These are phyloP conservation scores for Cheracebus regulus DNA, from an alignment of 2,797 vertebrate species.

Conservation along the genomic window DNA sequence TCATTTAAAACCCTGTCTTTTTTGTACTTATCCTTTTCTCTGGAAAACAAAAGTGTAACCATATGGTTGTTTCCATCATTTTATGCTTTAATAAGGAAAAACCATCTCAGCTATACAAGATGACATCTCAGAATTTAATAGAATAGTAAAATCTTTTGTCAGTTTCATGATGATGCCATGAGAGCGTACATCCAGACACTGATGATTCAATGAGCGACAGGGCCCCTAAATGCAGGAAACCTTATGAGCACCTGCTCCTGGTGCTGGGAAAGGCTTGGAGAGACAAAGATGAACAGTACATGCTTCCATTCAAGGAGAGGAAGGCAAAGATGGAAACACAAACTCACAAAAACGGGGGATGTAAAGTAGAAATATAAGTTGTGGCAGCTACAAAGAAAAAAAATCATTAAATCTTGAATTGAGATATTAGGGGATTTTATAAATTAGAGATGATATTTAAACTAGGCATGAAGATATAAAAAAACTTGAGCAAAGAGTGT, in stretches of 20 bases:
- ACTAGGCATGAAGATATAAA: not conserved
- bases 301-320: not conserved
- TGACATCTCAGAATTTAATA: not conserved
- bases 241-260: not conserved
- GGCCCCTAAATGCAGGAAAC: not conserved
- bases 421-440: not conserved
- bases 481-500: not conserved
- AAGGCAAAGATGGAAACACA: not conserved
- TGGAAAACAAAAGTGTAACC: not conserved
- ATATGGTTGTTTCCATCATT: not conserved
- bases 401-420: not conserved
- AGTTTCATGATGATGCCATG: not conserved
- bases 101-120: not conserved
- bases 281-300: not conserved
- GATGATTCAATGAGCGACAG: not conserved
- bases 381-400: not conserved
- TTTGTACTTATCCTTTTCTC: not conserved
- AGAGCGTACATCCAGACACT: not conserved
- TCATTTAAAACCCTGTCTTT: not conserved
- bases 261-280: not conserved
- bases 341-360: not conserved
- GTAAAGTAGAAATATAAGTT: not conserved
- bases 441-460: not conserved
- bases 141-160: not conserved
- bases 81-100: not conserved